Evolutionary conservation across 37 sponge, comb jelly and placozoan species (phyloP).

Genomic region (Oscarella lobularis): DNA sequence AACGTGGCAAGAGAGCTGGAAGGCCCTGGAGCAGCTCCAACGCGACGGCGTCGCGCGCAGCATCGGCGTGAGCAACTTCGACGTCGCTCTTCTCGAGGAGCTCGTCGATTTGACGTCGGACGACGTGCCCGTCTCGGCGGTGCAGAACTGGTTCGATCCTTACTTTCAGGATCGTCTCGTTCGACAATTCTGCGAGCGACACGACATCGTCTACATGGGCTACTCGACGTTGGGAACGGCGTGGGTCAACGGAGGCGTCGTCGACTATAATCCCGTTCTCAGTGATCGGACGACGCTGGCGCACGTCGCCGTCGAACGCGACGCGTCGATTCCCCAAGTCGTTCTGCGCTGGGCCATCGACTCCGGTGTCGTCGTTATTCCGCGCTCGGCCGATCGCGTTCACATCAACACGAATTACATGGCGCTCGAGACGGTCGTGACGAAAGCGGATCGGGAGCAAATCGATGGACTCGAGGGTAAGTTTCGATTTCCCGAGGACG

Average conservation of each 20-base stretch:
- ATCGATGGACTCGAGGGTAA: not conserved
- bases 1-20: constrained; percentile 1
- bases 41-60: not conserved
- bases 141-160: constrained; percentile 2
- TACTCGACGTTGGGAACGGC: constrained; percentile 3
- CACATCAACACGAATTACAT: not conserved
- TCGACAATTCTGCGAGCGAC: not conserved
- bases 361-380: not conserved
- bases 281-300: not conserved
- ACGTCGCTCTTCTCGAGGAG: not conserved
- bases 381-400: not conserved
- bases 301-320: not conserved
- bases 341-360: not conserved
- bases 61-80: not conserved
- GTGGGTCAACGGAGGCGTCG: not conserved
- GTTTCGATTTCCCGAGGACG: not conserved
- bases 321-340: not conserved
- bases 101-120: not conserved
- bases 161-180: not conserved
- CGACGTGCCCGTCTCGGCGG: not conserved
- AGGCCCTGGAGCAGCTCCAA: not conserved
- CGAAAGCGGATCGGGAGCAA: not conserved
- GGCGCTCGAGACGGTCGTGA: not conserved
- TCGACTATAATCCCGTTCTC: not conserved
- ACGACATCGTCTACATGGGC: not conserved